phyloP scores from a whole-genome alignment of 2,113 vertebrate species.

The Lepidothrix coronata region DNA sequence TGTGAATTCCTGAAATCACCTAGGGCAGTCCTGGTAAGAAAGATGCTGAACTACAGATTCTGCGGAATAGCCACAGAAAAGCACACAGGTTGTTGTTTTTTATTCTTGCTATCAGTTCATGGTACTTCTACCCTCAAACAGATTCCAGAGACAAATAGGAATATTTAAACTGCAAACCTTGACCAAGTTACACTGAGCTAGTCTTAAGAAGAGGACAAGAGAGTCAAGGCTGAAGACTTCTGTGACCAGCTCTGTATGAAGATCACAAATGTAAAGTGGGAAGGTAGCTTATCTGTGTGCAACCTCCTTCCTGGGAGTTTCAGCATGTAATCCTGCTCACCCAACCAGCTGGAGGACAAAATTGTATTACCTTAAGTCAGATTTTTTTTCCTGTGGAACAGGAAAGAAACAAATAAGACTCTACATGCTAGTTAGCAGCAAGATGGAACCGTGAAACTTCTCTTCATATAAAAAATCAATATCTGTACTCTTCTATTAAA shows the following conservation, averaged over 20 bases:
- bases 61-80: background rate
- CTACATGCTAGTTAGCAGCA: background rate
- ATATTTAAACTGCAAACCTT: background rate
- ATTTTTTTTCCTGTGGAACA: background rate
- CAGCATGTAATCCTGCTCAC: background rate
- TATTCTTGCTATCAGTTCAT: background rate
- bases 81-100: accelerated
- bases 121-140: background rate
- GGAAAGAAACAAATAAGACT: background rate
- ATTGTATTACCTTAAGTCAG: background rate
- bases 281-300: background rate
- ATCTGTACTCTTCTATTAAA: background rate
- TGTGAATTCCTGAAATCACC: background rate
- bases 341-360: background rate
- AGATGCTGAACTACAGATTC: background rate
- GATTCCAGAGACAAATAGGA: background rate
- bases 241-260: background rate
- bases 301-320: background rate
- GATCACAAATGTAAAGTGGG: background rate
- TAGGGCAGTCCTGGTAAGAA: background rate
- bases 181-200: background rate
- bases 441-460: background rate
- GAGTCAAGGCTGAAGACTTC: background rate
- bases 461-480: background rate
- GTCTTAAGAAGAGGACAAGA: background rate